phyloP scores from a whole-genome alignment of 2,797 vertebrate species.

The Malurus splendens region DNA sequence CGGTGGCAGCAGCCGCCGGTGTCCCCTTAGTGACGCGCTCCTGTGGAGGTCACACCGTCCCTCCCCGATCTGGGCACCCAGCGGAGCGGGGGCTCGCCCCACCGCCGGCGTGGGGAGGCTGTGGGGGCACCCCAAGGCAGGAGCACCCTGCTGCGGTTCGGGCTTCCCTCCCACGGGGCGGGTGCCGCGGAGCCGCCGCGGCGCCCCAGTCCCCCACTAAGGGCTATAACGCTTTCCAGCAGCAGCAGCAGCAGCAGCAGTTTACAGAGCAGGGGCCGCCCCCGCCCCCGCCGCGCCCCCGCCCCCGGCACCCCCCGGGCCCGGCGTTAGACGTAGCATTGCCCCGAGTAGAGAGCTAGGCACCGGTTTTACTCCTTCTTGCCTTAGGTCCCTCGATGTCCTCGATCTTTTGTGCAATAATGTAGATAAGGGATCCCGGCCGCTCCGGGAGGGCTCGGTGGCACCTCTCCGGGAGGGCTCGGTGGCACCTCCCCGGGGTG shows the following conservation, averaged over 20 bases:
- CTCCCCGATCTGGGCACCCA: not conserved
- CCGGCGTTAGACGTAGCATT: conserved; percentile 52
- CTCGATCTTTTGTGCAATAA: conserved; percentile 79
- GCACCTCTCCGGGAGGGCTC: not conserved
- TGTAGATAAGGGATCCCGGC: conserved; percentile 63
- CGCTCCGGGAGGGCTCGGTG: conserved; percentile 32
- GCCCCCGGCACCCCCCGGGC: not conserved
- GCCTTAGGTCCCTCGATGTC: conserved; percentile 75
- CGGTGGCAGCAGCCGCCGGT: not conserved
- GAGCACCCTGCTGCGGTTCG: not conserved
- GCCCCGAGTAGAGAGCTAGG: conserved; percentile 58
- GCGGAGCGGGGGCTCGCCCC: not conserved
- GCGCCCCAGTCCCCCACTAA: conserved; percentile 32
- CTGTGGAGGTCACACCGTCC: not conserved
- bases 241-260: conserved; percentile 53
- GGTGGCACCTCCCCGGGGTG: not conserved
- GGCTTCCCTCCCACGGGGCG: not conserved
- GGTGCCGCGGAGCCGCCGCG: not conserved
- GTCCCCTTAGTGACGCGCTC: not conserved
- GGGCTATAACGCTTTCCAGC: conserved; percentile 56
- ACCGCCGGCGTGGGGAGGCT: not conserved
- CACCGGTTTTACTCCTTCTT: conserved; percentile 63
- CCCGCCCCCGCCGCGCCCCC: not conserved
- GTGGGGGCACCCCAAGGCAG: not conserved
- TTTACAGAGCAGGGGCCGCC: conserved; percentile 49